Percentiles rank a stretch among this genome's conserved stretches.
Evolutionary conservation across 2,113 vertebrate species (phyloP).

Genomic region (Lasiurus cinereus): DNA sequence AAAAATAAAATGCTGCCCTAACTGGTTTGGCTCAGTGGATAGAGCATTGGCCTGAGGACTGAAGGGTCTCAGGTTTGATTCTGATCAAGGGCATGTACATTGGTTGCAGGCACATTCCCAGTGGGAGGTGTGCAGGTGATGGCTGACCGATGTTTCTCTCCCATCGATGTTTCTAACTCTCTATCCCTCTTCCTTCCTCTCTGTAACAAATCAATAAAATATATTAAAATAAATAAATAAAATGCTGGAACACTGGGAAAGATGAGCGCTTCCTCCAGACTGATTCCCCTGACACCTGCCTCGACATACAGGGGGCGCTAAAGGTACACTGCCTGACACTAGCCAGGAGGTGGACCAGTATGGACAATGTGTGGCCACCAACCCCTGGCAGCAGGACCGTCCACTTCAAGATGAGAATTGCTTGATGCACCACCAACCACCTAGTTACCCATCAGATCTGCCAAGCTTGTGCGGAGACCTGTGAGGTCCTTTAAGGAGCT

Average conservation of each 20-base stretch:
- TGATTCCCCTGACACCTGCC: not conserved
- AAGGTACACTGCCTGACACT: conserved; percentile 92
- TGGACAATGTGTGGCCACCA: conserved; percentile 92
- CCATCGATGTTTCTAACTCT: too few species aligned
- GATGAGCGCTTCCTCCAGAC: conserved; percentile 3
- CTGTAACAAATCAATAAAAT: too few species aligned
- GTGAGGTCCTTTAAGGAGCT: conserved; percentile 93
- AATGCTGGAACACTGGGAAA: conserved; percentile 50
- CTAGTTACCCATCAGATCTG: conserved; percentile 94
- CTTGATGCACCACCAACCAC: conserved; percentile 94
- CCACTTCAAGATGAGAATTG: conserved; percentile 92
- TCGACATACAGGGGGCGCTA: conserved; percentile 91
- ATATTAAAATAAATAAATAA: too few species aligned
- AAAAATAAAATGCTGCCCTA: too few species aligned
- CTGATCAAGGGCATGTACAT: too few species aligned
- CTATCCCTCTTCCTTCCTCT: too few species aligned
- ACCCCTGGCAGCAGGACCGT: conserved; percentile 94
- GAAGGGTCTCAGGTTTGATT: too few species aligned
- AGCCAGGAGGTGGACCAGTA: conserved; percentile 93
- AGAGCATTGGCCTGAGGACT: too few species aligned
- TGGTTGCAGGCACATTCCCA: too few species aligned
- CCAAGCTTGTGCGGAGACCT: conserved; percentile 89
- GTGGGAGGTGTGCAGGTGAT: too few species aligned
- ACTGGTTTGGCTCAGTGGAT: too few species aligned
- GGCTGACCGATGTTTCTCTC: too few species aligned